These are phyloP conservation scores for Xiphorhynchus elegans DNA, from an alignment of 2,113 vertebrate genomes.

Conservation along the genomic window DNA sequence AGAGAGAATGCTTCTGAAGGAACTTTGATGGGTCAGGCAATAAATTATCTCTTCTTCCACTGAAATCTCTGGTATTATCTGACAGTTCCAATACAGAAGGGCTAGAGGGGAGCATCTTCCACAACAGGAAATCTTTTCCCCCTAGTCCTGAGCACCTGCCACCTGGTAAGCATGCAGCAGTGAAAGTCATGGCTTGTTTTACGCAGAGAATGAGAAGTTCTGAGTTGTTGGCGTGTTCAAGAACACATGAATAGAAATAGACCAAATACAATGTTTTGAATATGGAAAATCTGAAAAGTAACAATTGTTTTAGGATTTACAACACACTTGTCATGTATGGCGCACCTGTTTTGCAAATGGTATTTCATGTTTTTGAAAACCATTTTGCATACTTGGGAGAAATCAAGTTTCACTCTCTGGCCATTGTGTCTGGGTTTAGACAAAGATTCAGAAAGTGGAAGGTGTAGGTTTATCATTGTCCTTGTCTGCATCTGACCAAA, in stretches of 20 bases:
- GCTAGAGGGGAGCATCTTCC: not conserved
- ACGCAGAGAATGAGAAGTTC: not conserved
- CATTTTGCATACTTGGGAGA: not conserved
- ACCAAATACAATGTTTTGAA: not conserved
- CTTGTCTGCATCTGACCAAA: not conserved
- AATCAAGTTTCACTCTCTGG: not conserved
- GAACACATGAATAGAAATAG: not conserved
- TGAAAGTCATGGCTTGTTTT: not conserved
- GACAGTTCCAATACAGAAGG: not conserved
- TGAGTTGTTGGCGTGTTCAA: not conserved
- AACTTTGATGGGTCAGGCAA: not conserved
- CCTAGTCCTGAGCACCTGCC: not conserved
- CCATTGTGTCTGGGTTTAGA: not conserved
- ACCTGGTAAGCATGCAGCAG: not conserved
- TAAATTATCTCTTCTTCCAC: not conserved
- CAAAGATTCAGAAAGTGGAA: not conserved
- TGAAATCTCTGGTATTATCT: not conserved
- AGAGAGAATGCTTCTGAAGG: not conserved
- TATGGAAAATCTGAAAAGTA: not conserved
- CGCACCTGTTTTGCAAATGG: not conserved
- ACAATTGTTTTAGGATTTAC: not conserved
- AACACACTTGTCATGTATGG: not conserved
- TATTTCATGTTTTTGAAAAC: not conserved
- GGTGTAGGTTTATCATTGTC: not conserved
- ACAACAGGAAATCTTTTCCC: not conserved